Base-by-base conservation (phyloP, 2,113 vertebrate species). In the Platysternon megacephalum region DNA sequence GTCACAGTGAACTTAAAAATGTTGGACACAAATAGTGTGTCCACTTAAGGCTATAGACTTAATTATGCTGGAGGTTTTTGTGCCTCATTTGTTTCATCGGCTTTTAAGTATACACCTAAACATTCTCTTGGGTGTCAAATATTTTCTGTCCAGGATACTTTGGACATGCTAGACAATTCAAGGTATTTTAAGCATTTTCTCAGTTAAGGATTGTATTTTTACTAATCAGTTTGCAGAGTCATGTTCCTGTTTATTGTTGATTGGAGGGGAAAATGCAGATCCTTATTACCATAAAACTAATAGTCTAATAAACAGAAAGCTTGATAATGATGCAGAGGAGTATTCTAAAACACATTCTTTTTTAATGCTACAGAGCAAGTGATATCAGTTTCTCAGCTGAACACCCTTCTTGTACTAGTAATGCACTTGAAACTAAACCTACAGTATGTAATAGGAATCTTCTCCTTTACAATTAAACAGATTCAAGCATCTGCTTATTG, bases 391-490 rank as follows among this genome's bases (percentile, higher is more conserved):
- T 92, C 89, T 95, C 44, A 86, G 13, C 2, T 26, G 86, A 96
- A 19, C 26, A n/a, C 3, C 46, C 51, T 93, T 80, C 85, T 89
- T 94, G 90, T 94, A 76, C 11, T 26, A 61, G 13, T 58, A 92
- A 90, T 94, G 14, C 88, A 81, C 91, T 93, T 94, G 82, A 79
- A 97, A 95, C 91, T 95, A 94, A 93, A 89, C 14, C 39, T 78
- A 68, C 51, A 16, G 42, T 58, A 58, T 46, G 56, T 48, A 91
- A 88, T 22, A 68, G 72, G 68, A 79, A 86, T 93, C 74, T 90
- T 94, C 78, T 86, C 42, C 39, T 82, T 89, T 72, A 61, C 58
- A 35, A 42, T 24, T 86, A 79, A 29, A 65, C 68, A 82, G 92
- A 48, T 81, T 42, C 90, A 78, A 68, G 68, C 9, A 65, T 86